Evolutionary conservation across 1,140 invertebrate genomes (phyloP).

Genomic region (Zaprionus davidi): DNA sequence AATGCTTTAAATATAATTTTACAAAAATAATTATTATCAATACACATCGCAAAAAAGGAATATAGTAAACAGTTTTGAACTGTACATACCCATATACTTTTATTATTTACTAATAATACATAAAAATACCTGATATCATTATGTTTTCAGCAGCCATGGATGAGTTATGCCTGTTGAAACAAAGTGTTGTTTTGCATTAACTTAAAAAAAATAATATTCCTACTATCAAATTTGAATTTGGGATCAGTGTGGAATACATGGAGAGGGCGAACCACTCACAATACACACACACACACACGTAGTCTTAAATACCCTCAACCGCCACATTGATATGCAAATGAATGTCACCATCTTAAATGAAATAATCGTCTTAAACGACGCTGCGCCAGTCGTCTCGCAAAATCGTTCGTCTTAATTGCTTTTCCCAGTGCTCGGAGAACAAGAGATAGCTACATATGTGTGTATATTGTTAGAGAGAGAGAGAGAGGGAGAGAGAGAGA

Average conservation of each 20-base stretch:
- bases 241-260: background rate
- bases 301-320: slow-evolving; percentile 19
- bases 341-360: slow-evolving; percentile 83
- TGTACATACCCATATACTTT: too few relatives aligned
- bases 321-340: slow-evolving; percentile 81
- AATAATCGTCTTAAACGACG: slow-evolving; percentile 80
- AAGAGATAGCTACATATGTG: background rate
- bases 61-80: too few relatives aligned
- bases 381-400: slow-evolving; percentile 37
- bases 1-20: too few relatives aligned
- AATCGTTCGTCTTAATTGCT: slow-evolving; percentile 68
- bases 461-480: background rate
- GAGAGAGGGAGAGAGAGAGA: background rate
- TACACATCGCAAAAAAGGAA: too few relatives aligned
- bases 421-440: slow-evolving; percentile 36
- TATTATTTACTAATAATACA: too few relatives aligned
- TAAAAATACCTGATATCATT: too few relatives aligned
- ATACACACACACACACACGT: slow-evolving; percentile 4
- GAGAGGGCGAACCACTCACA: background rate
- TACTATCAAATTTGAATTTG: background rate
- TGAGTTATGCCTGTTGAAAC: too few relatives aligned
- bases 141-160: too few relatives aligned
- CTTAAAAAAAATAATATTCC: too few relatives aligned
- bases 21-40: too few relatives aligned
- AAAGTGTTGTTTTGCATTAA: too few relatives aligned